These are phyloP conservation scores for Oscheius sp. DNA, from an alignment of 1,140 invertebrate genomes.

Conservation along the genomic window DNA sequence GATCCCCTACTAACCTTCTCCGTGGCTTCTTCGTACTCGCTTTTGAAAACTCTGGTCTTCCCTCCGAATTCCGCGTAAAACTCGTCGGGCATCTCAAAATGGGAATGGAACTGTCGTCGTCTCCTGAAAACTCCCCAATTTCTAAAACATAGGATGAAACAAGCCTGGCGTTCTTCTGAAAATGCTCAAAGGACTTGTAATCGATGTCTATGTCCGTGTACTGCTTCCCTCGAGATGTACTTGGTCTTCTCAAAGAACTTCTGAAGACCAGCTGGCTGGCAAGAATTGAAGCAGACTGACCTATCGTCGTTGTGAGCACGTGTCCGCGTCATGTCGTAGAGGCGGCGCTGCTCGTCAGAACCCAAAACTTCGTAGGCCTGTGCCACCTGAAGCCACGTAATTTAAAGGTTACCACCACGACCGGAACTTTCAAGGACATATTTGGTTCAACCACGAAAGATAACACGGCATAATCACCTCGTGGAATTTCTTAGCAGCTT, in stretches of 20 bases:
- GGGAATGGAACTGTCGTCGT: slow-evolving; percentile 27
- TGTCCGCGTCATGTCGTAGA: slow-evolving; percentile 55
- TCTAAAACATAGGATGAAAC: no score
- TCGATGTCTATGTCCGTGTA: slow-evolving; percentile 44
- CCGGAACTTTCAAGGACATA: no score
- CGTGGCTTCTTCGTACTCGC: slow-evolving; percentile 23
- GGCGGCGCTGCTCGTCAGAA: slow-evolving; percentile 59
- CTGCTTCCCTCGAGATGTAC: neutral
- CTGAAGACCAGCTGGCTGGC: neutral
- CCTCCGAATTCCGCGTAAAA: slow-evolving; percentile 41
- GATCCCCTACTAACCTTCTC: neutral
- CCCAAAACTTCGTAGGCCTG: slow-evolving; percentile 62
- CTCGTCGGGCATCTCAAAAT: slow-evolving; percentile 40
- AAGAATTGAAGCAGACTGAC: neutral
- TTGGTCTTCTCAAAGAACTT: neutral
- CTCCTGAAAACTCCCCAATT: no score
- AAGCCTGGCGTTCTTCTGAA: slow-evolving; percentile 36
- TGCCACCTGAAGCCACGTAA: slow-evolving; percentile 27
- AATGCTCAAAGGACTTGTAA: slow-evolving; percentile 42
- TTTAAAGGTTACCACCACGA: no score
- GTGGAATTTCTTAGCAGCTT: slow-evolving; percentile 48
- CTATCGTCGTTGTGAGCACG: neutral
- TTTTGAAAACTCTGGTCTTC: slow-evolving; percentile 21
- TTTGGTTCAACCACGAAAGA: neutral
- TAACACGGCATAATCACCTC: slow-evolving; percentile 35